phyloP scores from a whole-genome alignment of 2,888 invertebrate genomes.

The Tridacna gigas region DNA sequence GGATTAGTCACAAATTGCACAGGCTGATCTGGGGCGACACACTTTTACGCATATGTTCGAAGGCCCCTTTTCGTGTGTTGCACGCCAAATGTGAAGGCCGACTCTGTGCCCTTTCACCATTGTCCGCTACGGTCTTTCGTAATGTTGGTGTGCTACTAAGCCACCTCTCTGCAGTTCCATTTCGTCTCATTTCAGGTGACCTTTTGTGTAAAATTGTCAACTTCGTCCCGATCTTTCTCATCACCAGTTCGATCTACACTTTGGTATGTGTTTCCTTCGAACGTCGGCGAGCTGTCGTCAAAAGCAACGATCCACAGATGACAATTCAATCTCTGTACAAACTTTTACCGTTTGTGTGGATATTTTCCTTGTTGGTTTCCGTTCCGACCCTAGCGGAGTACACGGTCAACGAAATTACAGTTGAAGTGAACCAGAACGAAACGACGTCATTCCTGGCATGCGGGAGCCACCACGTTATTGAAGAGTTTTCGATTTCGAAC shows the following conservation, averaged over 20 bases:
- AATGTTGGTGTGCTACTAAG: too few species aligned
- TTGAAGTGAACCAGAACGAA: constrained; percentile 14
- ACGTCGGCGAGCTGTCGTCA: constrained; percentile 62
- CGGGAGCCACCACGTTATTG: constrained; percentile 43
- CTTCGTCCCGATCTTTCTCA: constrained; percentile 69
- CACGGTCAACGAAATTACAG: constrained; percentile 7
- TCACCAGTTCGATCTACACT: constrained; percentile 69
- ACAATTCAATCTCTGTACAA: constrained; percentile 38
- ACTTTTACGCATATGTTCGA: too few species aligned
- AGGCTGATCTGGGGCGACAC: too few species aligned
- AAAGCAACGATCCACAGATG: constrained; percentile 48
- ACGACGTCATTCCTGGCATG: constrained; percentile 35
- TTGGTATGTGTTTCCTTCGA: constrained; percentile 73
- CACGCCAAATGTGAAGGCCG: too few species aligned
- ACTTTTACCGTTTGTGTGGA: constrained; percentile 59
- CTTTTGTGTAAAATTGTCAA: constrained; percentile 66
- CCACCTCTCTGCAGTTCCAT: too few species aligned
- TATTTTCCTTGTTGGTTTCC: constrained; percentile 46
- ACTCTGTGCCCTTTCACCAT: too few species aligned
- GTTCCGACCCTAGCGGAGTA: constrained; percentile 63
- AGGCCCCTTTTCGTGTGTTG: too few species aligned
- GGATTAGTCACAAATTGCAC: too few species aligned
- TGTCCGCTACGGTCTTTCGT: too few species aligned
- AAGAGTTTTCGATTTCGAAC: constrained; percentile 48
- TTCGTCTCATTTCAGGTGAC: constrained; percentile 47